A percentile compares a stretch with the other conserved stretches of the same genome.
Conservation (phyloP, 1,140 invertebrate species). For the Spodoptera frugiperda region DNA sequence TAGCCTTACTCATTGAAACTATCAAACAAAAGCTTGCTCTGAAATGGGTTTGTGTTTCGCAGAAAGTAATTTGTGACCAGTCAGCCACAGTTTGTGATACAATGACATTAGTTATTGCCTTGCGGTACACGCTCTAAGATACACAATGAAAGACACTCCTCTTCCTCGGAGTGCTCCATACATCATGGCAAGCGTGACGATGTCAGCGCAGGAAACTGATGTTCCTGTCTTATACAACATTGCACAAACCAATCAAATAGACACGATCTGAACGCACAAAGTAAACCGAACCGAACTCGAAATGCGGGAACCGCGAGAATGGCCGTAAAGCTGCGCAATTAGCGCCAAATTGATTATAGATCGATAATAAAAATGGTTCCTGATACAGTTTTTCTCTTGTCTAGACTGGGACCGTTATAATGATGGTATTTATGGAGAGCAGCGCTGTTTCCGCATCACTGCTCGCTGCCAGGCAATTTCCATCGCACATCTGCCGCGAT, state of each 20-base stretch:
- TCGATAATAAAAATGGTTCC: conserved; percentile 19
- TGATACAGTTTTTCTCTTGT: conserved; percentile 40
- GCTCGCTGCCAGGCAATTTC: background rate
- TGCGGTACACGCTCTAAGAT: no score
- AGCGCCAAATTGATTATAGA: conserved; percentile 22
- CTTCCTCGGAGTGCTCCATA: background rate
- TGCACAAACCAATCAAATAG: no score
- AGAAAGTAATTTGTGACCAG: background rate
- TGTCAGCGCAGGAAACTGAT: background rate
- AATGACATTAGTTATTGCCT: background rate
- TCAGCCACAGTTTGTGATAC: background rate
- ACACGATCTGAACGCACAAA: no score
- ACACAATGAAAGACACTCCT: background rate
- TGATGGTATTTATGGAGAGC: conserved; percentile 37
- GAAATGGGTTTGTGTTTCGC: background rate
- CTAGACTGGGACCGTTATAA: conserved; percentile 48
- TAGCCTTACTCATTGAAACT: background rate
- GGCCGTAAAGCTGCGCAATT: background rate
- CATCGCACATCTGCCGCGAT: conserved; percentile 6
- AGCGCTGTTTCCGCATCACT: conserved; percentile 20
- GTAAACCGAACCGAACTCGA: background rate
- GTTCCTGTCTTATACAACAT: background rate
- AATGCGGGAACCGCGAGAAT: background rate
- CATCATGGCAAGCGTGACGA: background rate
- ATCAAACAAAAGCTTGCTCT: background rate